phyloP scores from a whole-genome alignment of 2,113 vertebrate species.

The Pygathrix nemaeus region DNA sequence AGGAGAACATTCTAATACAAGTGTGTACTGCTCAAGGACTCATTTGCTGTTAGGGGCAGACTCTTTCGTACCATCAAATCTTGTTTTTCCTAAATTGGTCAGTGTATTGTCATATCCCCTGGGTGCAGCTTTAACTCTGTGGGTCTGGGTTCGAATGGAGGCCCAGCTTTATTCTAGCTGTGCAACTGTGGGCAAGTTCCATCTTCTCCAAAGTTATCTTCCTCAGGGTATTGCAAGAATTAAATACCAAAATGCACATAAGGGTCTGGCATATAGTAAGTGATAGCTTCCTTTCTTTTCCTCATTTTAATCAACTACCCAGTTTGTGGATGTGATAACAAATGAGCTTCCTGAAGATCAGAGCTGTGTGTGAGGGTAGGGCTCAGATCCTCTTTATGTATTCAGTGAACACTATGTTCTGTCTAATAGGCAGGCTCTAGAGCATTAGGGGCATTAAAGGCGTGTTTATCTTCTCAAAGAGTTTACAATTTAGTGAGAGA shows the following conservation, averaged over 20 bases:
- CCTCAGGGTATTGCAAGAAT: background rate
- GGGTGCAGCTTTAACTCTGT: background rate
- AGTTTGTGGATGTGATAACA: background rate
- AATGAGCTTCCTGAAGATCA: constrained; percentile 9
- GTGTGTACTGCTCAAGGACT: background rate
- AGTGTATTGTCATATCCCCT: background rate
- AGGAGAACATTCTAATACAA: background rate
- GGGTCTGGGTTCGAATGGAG: background rate
- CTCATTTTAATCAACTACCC: background rate
- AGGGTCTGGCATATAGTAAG: background rate
- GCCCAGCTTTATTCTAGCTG: background rate
- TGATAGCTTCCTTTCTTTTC: background rate
- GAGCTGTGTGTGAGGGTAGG: background rate
- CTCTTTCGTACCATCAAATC: background rate
- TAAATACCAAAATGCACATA: background rate
- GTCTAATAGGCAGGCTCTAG: background rate
- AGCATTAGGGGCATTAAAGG: background rate
- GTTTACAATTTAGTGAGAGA: background rate
- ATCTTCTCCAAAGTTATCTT: background rate
- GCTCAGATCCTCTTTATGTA: background rate
- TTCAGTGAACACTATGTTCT: background rate
- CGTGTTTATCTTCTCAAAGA: background rate
- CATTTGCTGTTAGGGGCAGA: background rate
- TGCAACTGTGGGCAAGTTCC: background rate
- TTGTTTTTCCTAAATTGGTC: background rate